These are phyloP conservation scores for Anthopleura xanthogrammica DNA, from an alignment of 92 coral and sea anemone genomes.

Conservation along the genomic window DNA sequence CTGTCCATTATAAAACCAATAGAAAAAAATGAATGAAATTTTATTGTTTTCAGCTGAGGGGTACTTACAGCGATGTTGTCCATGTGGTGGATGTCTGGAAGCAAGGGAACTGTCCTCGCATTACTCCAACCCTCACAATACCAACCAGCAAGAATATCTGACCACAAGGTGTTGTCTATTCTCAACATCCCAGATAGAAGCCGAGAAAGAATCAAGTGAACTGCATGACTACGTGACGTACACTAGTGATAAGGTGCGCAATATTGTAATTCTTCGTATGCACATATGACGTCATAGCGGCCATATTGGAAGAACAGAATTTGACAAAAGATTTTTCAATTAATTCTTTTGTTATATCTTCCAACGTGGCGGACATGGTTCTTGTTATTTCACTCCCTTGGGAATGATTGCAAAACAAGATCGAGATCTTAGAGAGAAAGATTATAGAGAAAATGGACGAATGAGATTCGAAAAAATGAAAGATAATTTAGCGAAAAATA, in stretches of 20 bases:
- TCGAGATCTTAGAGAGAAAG: too few relatives aligned
- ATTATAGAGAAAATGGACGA: too few relatives aligned
- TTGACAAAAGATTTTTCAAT: too few relatives aligned
- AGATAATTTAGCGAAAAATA: too few relatives aligned
- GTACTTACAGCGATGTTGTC: slow-evolving; percentile 34
- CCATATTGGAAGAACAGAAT: neutral
- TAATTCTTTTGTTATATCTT: too few relatives aligned
- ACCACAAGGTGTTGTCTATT: slow-evolving; percentile 11
- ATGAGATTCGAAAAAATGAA: too few relatives aligned
- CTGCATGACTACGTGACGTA: slow-evolving; percentile 10
- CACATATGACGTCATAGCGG: too few relatives aligned
- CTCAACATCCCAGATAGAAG: slow-evolving; percentile 4
- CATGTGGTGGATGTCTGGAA: slow-evolving; percentile 37
- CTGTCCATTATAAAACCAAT: too few relatives aligned
- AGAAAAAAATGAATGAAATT: too few relatives aligned
- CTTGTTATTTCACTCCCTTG: too few relatives aligned
- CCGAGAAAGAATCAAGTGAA: neutral
- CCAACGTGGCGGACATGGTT: too few relatives aligned
- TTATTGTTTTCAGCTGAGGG: slow-evolving; percentile 22
- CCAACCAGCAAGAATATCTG: neutral
- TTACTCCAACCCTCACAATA: slow-evolving; percentile 1
- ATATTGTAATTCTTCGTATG: neutral
- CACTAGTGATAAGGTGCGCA: slow-evolving; percentile 19
- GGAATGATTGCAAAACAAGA: too few relatives aligned
- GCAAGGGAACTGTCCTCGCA: neutral